Base-by-base conservation (phyloP, 2,888 invertebrate species). In the Epistrophe grossulariae region DNA sequence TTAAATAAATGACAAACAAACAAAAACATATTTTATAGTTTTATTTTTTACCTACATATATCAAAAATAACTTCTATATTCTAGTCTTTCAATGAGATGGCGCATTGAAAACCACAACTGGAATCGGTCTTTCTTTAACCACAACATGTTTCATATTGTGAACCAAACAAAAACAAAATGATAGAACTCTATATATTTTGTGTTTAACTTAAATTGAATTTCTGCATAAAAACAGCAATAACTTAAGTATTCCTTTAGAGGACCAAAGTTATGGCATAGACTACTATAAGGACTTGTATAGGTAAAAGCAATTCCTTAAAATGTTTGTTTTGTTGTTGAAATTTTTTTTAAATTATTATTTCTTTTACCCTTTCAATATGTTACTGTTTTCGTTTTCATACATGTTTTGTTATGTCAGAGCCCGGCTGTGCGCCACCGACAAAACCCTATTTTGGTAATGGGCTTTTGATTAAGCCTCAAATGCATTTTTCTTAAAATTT, bases 91-190 rank as follows among this genome's bases (percentile, higher is more conserved):
- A 15, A 2, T 15, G 28, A 28, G 9, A 55, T 55, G 4, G 28
- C 28, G 55, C 55, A 52, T 55, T 31, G 55, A 55, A 55, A 55
- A 55, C 28, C 19, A 55, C n/a, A 9, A 55, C 28, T 55, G n/a
- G 9, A 24, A 55, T 55, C 31, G 52, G 24, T 8, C 28, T n/a
- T n/a, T n/a, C 15, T 55, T 24, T 7, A n/a, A 55, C n/a, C 4
- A 28, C 28, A 15, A 28, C 0, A 31, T 55, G 8, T 31, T 31
- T 55, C n/a, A 55, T 31, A 55, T 55, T 55, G n/a, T n/a, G 55
- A 55, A 52, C 13, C 13, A 52, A 28, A 55, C 13, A 52, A 28
- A 31, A 55, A 24, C 1, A 52, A 50, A 48, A 17, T 19, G 5
- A 50, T 15, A 55, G 8, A 10, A 6, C n/a, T 8, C n/a, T 8